Evolutionary conservation across 2,113 vertebrate genomes (phyloP).

Genomic region (Hirundichthys speculiger): DNA sequence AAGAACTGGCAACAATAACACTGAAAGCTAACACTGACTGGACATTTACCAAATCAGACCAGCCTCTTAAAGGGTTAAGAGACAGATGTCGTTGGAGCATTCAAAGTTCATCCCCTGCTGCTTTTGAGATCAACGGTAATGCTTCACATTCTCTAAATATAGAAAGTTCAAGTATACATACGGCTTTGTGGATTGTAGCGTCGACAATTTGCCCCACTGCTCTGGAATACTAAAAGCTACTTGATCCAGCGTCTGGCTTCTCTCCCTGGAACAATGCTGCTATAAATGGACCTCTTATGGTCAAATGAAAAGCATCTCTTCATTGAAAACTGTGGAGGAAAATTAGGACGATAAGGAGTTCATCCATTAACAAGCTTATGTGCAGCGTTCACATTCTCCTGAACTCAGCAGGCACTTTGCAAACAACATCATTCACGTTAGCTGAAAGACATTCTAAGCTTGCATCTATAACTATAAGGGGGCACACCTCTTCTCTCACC

Average conservation of each 20-base stretch:
- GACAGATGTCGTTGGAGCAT: slow-evolving; percentile 29
- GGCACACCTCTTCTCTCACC: slow-evolving; percentile 19
- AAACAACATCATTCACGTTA: slow-evolving; percentile 21
- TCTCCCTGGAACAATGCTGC: slow-evolving; percentile 14
- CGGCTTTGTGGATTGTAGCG: slow-evolving; percentile 47
- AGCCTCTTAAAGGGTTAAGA: slow-evolving; percentile 10
- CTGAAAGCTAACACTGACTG: not conserved
- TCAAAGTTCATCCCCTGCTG: slow-evolving; percentile 35
- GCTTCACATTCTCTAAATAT: slow-evolving; percentile 73
- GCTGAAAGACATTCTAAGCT: slow-evolving; percentile 39
- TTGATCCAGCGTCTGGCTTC: slow-evolving; percentile 17
- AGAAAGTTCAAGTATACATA: slow-evolving; percentile 59
- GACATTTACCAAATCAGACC: slow-evolving; percentile 12
- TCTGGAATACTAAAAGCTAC: slow-evolving; percentile 40
- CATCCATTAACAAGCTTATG: slow-evolving; percentile 24
- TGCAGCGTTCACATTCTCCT: slow-evolving; percentile 28
- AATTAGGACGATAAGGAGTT: slow-evolving; percentile 18
- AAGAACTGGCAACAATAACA: slow-evolving; percentile 31
- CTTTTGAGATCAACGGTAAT: slow-evolving; percentile 54
- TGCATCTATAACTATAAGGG: slow-evolving; percentile 19
- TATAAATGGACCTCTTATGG: slow-evolving; percentile 16
- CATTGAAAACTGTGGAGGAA: too few relatives aligned
- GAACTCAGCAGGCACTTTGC: slow-evolving; percentile 8
- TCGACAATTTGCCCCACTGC: slow-evolving; percentile 61
- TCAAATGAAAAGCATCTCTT: slow-evolving; percentile 24